These are phyloP conservation scores for Anguilla pacifica DNA, from an alignment of 2,797 vertebrate genomes.

Conservation along the genomic window DNA sequence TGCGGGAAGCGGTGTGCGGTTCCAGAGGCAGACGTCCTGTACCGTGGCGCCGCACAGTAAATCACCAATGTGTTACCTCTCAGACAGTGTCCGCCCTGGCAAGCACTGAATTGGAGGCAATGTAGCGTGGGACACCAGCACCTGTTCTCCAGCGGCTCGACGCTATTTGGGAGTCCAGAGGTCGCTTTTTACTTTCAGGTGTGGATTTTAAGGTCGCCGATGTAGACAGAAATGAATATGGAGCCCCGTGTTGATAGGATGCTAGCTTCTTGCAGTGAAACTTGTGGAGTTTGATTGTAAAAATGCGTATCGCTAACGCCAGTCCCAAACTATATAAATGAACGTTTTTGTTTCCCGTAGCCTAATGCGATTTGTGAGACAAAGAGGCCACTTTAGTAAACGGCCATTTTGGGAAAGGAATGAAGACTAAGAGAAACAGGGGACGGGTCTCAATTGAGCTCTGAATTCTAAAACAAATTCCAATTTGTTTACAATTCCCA, in stretches of 20 bases:
- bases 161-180: constrained; percentile 23
- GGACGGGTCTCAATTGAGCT: no score
- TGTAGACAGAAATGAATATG: not conserved
- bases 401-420: no score
- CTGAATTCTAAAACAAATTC: no score
- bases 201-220: constrained; percentile 38
- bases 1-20: constrained; percentile 2
- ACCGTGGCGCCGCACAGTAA: constrained; percentile 42
- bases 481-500: not conserved
- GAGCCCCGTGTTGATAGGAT: not conserved
- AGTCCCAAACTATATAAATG: no score
- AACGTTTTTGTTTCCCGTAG: no score
- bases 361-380: no score
- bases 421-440: no score
- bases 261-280: not conserved
- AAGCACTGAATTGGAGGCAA: constrained; percentile 49
- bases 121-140: constrained; percentile 37
- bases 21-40: constrained; percentile 32
- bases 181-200: constrained; percentile 34
- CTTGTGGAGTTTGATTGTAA: no score
- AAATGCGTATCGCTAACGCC: no score
- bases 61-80: constrained; percentile 45
- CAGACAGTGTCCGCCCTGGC: constrained; percentile 39
- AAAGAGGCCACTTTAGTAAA: no score
- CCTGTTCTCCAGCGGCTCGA: constrained; percentile 43